Evolutionary conservation across 1,140 invertebrate genomes (phyloP), one percentile per base, ranked within the genome.

Genomic region (Probaryconus sp.): DNA sequence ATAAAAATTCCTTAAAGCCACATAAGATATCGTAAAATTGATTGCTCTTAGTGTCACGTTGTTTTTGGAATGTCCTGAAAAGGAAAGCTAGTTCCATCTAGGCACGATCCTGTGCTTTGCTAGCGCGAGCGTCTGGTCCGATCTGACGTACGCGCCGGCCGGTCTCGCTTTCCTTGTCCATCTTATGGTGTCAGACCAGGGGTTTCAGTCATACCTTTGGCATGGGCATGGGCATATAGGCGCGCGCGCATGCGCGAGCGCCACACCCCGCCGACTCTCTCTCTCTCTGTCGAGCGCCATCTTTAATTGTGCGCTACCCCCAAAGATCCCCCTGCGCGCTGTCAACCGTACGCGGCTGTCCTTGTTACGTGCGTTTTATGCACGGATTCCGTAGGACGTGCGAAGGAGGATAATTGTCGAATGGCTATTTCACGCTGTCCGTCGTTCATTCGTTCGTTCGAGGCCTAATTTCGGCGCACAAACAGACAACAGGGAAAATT

Each of bases 281-380:
- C 56, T 42, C 38, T 61, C 42, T n/a, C n/a, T n/a, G 18, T 47
- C 26, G 53, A 35, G 28, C 80, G 81, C 78, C 81, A 82, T 85
- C 56, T 85, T 85, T 85, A 85, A 83, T 85, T 83, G 80, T 64
- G 74, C 71, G 68, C 80, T 77, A 83, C 81, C 83, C 83, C 77
- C 76, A 78, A 73, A 73, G 38, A 42, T 76, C 61, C 50, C 56
- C 51, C 38, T 65, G 63, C 48, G 56, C 47, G 50, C 47, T 38
- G 60, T 53, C 53, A 60, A 58, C 43, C 30, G 61, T 55, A 50
- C 42, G 21, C 31, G 31, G 58, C 50, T 45, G 58, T 63, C 67
- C 67, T 71, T 71, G 67, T 71, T 56, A 53, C 56, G 56, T 47
- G 55, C 63, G 35, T 56, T 68, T 47, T 60, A 51, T 60, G 56